Conservation (phyloP, 1,140 invertebrate genomes). For the Cardiocondyla obscurior region DNA sequence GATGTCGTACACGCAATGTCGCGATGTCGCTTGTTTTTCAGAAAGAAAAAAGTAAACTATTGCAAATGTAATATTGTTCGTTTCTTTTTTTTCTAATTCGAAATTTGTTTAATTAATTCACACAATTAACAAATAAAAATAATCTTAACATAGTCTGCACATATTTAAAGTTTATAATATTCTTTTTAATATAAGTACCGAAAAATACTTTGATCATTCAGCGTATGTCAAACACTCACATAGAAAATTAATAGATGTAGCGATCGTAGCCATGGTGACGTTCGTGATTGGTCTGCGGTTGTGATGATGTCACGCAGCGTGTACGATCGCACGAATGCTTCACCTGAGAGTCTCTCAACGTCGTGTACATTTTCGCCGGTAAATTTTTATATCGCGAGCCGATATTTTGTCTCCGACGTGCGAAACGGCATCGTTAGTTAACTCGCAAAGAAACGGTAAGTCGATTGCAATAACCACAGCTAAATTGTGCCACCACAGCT, state of each 20-base stretch:
- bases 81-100: no score
- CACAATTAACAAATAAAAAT: no score
- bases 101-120: no score
- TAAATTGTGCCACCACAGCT: not conserved
- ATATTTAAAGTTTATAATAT: no score
- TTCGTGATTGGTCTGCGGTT: not conserved
- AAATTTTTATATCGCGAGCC: not conserved
- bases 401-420: no score
- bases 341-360: conserved; percentile 58
- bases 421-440: not conserved
- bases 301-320: conserved; percentile 72
- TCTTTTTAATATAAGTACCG: no score
- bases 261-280: not conserved
- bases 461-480: not conserved
- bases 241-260: not conserved
- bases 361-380: not conserved
- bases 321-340: conserved; percentile 66
- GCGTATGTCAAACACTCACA: not conserved
- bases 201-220: no score
- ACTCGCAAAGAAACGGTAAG: not conserved
- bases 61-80: no score
- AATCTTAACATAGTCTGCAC: no score
- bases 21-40: not conserved
- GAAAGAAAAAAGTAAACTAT: no score
- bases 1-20: not conserved